Conservation (phyloP, 2,113 vertebrate genomes). For the Ceyx margarethae region DNA sequence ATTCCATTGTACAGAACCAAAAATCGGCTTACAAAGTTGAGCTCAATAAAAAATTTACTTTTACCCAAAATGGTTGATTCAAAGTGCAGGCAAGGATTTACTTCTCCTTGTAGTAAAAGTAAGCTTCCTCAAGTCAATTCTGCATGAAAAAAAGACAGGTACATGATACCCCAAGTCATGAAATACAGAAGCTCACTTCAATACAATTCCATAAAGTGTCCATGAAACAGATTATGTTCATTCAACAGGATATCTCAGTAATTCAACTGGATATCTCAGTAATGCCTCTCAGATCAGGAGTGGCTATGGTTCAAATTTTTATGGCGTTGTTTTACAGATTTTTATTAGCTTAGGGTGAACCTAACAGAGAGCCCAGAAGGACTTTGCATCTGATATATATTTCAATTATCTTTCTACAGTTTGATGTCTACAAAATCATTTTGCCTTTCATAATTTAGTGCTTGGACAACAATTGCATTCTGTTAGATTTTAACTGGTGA, state of each 20-base stretch:
- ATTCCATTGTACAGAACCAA: background rate
- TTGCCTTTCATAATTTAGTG: background rate
- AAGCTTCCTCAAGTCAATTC: background rate
- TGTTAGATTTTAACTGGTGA: background rate
- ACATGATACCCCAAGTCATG: background rate
- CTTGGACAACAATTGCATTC: background rate
- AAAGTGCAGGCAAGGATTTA: background rate
- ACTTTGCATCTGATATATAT: background rate
- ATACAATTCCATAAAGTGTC: background rate
- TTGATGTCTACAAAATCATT: background rate
- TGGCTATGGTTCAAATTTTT: background rate
- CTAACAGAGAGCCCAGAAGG: background rate
- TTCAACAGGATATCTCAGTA: background rate
- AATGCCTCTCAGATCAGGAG: background rate
- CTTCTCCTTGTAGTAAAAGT: background rate
- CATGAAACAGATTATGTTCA: background rate
- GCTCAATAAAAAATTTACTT: background rate
- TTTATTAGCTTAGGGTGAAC: background rate
- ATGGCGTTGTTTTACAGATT: background rate
- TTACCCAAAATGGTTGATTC: fast-evolving
- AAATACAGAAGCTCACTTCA: background rate
- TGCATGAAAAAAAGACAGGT: background rate
- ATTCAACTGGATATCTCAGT: background rate
- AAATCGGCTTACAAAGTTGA: background rate
- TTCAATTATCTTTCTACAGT: background rate